phyloP scores from a whole-genome alignment of 2,888 invertebrate genomes.

The Cordilura impudica region DNA sequence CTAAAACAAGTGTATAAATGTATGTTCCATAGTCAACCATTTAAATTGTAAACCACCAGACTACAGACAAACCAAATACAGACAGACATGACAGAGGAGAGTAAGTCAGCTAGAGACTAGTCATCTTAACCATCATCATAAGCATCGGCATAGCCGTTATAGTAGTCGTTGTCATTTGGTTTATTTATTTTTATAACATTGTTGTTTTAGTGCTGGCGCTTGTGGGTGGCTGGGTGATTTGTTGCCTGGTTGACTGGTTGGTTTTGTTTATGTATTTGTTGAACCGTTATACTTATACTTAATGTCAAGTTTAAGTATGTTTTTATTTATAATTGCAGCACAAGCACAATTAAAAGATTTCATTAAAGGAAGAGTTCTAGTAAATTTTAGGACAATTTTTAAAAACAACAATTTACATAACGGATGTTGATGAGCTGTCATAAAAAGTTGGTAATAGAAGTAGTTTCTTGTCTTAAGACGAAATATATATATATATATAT shows the following conservation, averaged over 20 bases:
- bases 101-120: neutral
- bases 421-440: too few relatives aligned
- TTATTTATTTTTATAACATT: conserved; percentile 51
- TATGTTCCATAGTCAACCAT: neutral
- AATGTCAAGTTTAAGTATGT: conserved; percentile 58
- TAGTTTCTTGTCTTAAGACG: too few relatives aligned
- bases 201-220: conserved; percentile 29
- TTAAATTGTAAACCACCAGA: neutral
- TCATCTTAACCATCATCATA: neutral
- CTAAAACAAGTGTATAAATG: neutral
- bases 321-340: conserved; percentile 54
- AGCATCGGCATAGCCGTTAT: neutral
- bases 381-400: too few relatives aligned
- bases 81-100: too few relatives aligned
- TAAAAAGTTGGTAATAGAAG: too few relatives aligned
- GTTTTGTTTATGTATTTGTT: conserved; percentile 30
- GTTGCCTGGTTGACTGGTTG: conserved; percentile 17
- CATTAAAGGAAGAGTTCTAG: conserved; percentile 20
- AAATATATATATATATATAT: too few relatives aligned
- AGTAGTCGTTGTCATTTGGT: conserved; percentile 34
- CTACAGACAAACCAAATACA: neutral
- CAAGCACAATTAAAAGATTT: conserved; percentile 51
- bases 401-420: too few relatives aligned
- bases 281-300: conserved; percentile 50
- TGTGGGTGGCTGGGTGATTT: neutral